Base-by-base conservation (phyloP, 2,888 invertebrate genomes). In the Drosophila suboccidentalis region DNA sequence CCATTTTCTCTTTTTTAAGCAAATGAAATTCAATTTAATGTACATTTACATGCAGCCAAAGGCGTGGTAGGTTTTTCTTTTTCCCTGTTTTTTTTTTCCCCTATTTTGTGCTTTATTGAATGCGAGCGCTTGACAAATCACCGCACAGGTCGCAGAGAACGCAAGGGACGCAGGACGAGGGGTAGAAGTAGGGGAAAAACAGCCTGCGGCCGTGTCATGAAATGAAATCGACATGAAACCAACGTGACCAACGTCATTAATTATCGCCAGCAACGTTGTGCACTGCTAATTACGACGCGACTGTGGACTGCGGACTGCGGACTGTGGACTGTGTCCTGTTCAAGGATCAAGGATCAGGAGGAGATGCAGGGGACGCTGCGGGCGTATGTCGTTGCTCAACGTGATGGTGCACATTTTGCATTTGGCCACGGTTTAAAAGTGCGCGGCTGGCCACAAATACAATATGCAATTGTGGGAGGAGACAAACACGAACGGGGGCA, bases 171-270 rank as follows among this genome's bases (percentile, higher is more conserved):
- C n/a, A 11, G 10, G 4, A 22, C 13, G 36, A 10, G n/a, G 10
- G 36, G 17, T 15, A 43, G n/a, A 9, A 17, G 15, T 53, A 47
- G 47, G 15, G n/a, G 26, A 9, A 61, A 38, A 32, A 53, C 26
- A 9, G 36, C 77, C 88, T 74, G 88, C 72, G 88, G 84, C 86
- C 58, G 75, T 86, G 87, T 88, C 84, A 80, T 84, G 88, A 82
- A 84, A 84, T 83, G 87, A 86, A 86, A 86, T 86, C 87, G 89
- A 86, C 86, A 89, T 89, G 82, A 86, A 86, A 84, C 86, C 86
- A 87, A 86, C 87, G 86, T 86, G 86, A 86, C 87, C 90, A 83
- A 89, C 72, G 87, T 88, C 88, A 88, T 88, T 88, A 88, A 88
- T 88, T 88, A 89, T 89, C 90, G 87, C 89, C 83, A 78, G 79